Evolutionary conservation across 2,797 vertebrate genomes (phyloP).

Genomic region (Chaetodon trifasciatus): DNA sequence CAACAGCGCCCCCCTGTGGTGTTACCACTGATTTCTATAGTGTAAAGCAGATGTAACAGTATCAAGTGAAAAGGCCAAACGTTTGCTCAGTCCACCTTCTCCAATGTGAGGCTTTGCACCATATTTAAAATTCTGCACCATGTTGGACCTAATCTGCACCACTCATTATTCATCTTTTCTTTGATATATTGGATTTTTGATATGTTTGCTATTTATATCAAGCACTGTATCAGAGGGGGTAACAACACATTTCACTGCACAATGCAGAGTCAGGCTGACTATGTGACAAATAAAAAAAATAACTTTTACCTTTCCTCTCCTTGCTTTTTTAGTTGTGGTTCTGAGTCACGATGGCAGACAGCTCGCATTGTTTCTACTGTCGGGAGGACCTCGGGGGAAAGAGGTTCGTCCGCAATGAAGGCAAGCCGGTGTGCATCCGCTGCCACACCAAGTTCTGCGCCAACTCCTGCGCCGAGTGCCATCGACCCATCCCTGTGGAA

Average conservation of each 20-base stretch:
- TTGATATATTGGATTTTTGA: too few species aligned
- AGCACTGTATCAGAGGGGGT: too few species aligned
- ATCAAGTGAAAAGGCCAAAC: neutral
- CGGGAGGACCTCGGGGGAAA: constrained; percentile 92
- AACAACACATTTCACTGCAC: neutral
- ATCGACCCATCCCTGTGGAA: constrained; percentile 92
- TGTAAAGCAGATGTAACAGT: neutral
- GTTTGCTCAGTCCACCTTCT: neutral
- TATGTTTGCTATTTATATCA: too few species aligned
- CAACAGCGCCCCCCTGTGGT: constrained; percentile 34
- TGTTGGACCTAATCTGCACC: too few species aligned
- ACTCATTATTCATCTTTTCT: neutral
- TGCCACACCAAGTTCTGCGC: constrained; percentile 97
- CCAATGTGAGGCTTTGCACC: too few species aligned
- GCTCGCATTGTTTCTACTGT: constrained; percentile 93
- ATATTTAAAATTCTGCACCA: too few species aligned
- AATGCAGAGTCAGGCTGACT: neutral
- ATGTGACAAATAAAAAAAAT: neutral
- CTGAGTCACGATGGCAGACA: constrained; percentile 89
- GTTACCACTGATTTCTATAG: neutral
- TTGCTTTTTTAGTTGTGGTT: constrained; percentile 18
- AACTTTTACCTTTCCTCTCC: neutral
- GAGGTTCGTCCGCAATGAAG: constrained; percentile 93
- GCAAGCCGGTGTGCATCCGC: constrained; percentile 91
- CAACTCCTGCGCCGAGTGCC: constrained; percentile 93